These are phyloP conservation scores for Cremastinae sp. DNA, from an alignment of 2,888 invertebrate genomes.

Conservation along the genomic window DNA sequence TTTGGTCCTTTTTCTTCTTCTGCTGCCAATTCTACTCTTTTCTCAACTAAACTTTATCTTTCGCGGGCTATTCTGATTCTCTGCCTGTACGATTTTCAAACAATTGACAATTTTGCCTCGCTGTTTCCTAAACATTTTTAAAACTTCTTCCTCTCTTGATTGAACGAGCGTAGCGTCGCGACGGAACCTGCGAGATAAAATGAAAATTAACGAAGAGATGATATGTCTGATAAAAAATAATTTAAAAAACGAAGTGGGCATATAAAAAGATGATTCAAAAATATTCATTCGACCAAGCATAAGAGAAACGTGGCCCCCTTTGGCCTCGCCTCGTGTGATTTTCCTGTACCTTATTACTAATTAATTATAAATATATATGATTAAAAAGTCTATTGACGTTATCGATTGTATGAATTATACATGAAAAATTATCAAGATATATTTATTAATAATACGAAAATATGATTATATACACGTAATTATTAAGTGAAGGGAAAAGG, in stretches of 20 bases:
- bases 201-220: background rate
- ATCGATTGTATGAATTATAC: constrained; percentile 48
- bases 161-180: constrained; percentile 22
- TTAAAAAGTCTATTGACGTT: constrained; percentile 56
- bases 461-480: constrained; percentile 1
- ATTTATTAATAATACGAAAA: constrained; percentile 37
- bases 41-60: constrained; percentile 7
- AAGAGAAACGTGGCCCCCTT: constrained; percentile 64
- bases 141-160: constrained; percentile 28
- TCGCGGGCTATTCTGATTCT: constrained; percentile 3
- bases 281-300: constrained; percentile 55
- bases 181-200: constrained; percentile 15
- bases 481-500: background rate
- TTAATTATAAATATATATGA: constrained; percentile 57
- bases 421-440: constrained; percentile 45
- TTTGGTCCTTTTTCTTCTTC: constrained; percentile 8
- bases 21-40: constrained; percentile 5
- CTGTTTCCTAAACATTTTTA: constrained; percentile 15
- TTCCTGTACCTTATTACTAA: constrained; percentile 75
- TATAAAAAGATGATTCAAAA: constrained; percentile 3
- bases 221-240: background rate
- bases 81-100: constrained; percentile 2
- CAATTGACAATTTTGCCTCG: constrained; percentile 5
- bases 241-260: constrained; percentile 19
- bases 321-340: constrained; percentile 73